Base-by-base conservation (phyloP, 2,888 invertebrate species). In the Polydrusus tereticollis region DNA sequence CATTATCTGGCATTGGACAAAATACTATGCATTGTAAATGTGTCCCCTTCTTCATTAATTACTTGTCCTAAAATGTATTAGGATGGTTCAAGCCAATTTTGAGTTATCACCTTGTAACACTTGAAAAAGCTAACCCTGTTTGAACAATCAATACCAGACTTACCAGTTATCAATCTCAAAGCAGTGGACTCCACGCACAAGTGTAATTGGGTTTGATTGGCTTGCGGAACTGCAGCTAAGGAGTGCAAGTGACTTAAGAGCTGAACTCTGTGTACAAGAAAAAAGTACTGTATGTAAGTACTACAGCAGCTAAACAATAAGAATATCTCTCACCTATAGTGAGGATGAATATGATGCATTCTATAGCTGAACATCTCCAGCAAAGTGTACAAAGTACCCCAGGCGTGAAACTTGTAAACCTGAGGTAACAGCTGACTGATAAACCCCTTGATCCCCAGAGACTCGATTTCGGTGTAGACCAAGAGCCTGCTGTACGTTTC, bases 341-440 rank as follows among this genome's bases (percentile, higher is more conserved):
- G 97, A 0, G 97, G 96, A 81, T 97, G 97, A 77, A 98, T 97
- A 85, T 98, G 98, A 84, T 98, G 97, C 86, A 98, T 92, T 52
- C 98, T 89, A 84, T 97, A 97, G 73, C 96, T 96, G 84, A 98
- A 97, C 97, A 98, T 98, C 85, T 98, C 98, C 81, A 98, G 85
- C 38, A 98, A 86, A 0, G 97, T 97, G 83, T 98, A 97, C n/a
- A 98, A 87, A 66, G 96, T 97, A 20, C 96, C 96, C 97, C 97
- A 97, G 0, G 96, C 96, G 79, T 97, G 95, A 12, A 93, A 93
- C 84, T 96, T 96, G 65, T 80, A 80, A 1, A 80, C 97, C 23
- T 93, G 94, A 0, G 98, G 97, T 76, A 98, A 85, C 47, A 98
- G 86, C 86, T 97, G 96, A 93, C 96, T 94, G 78, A 98, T 94